Evolutionary conservation across 2,113 vertebrate genomes (phyloP).

Genomic region (Cisticola juncidis): DNA sequence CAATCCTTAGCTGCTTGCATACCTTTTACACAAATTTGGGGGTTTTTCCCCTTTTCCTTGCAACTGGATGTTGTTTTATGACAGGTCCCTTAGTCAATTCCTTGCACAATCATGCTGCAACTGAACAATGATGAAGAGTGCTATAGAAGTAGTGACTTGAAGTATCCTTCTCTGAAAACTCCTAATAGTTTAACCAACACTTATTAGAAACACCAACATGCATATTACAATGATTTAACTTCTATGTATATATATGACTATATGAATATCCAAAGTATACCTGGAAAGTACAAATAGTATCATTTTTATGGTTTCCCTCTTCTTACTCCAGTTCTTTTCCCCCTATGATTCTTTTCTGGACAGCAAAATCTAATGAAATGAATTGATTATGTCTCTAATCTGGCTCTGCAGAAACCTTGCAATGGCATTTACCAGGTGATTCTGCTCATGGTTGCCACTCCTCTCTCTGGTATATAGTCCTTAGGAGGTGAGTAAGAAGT

Average conservation of each 20-base stretch:
- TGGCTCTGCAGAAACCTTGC: background rate
- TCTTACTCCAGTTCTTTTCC: background rate
- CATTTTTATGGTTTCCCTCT: background rate
- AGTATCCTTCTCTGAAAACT: background rate
- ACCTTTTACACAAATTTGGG: background rate
- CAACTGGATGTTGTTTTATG: background rate
- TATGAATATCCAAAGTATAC: background rate
- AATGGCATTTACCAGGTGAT: background rate
- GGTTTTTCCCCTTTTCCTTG: accelerated
- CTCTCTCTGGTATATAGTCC: background rate
- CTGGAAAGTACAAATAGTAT: background rate
- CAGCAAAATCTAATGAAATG: background rate
- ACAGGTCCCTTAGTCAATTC: background rate
- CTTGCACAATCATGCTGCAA: background rate
- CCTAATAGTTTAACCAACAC: background rate
- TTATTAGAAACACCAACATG: background rate
- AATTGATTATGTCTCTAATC: background rate
- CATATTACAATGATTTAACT: background rate
- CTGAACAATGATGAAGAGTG: background rate
- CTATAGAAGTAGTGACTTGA: background rate
- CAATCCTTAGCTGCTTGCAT: background rate
- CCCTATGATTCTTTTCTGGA: background rate
- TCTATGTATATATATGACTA: background rate
- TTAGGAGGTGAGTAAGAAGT: background rate
- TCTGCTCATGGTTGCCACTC: background rate